Evolutionary conservation across 2,888 invertebrate genomes (phyloP).

Genomic region (Alentia gelatinosa): DNA sequence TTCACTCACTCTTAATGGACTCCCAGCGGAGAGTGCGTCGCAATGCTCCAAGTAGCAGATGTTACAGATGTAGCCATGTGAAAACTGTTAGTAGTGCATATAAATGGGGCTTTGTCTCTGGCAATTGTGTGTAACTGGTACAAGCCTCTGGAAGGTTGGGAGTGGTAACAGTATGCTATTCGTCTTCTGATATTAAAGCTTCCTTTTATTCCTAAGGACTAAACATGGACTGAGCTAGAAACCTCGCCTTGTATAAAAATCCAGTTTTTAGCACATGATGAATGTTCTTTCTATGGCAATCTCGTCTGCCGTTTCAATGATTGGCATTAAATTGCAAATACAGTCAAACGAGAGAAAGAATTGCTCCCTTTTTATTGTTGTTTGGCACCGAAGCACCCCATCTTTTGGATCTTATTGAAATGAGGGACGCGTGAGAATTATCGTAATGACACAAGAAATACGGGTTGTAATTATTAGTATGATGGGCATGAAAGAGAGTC

Average conservation of each 20-base stretch:
- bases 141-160: background rate
- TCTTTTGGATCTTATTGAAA: background rate
- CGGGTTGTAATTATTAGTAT: too few species aligned
- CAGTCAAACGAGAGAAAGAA: background rate
- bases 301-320: background rate
- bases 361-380: background rate
- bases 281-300: background rate
- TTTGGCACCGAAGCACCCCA: background rate
- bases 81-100: background rate
- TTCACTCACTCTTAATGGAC: too few species aligned
- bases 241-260: too few species aligned
- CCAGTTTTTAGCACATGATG: too few species aligned
- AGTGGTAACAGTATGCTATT: background rate
- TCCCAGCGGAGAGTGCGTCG: too few species aligned
- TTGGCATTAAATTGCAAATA: background rate
- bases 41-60: background rate
- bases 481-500: too few species aligned
- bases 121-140: background rate
- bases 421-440: too few species aligned
- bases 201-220: too few species aligned
- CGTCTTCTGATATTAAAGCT: background rate
- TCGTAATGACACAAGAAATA: too few species aligned
- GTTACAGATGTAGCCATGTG: background rate
- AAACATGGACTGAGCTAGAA: too few species aligned
- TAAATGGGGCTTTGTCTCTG: background rate